Base-by-base conservation (phyloP, 2,797 vertebrate species). In the Glyptemys insculpta region DNA sequence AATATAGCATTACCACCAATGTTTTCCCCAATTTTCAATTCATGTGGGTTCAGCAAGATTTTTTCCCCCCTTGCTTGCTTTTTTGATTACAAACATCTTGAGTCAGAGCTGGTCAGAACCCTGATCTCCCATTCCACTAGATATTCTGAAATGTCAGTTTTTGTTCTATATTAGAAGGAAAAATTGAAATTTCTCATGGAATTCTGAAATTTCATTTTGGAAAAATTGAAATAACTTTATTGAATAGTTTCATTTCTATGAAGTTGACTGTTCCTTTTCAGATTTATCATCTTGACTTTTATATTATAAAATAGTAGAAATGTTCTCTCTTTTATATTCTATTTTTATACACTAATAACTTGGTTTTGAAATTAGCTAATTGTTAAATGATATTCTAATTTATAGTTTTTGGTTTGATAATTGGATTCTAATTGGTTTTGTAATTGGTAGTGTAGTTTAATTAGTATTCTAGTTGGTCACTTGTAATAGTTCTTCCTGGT, bases 21-120 rank as follows among this genome's bases (percentile, higher is more conserved):
- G 57, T 91, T 93, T 92, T 88, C 29, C 18, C 56, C 56, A 79
- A 56, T 56, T 86, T 85, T 49, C 44, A 18, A 29, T 68, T 47
- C 3, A 31, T 56, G 7, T 83, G 82, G 49, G 47, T 95, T 34
- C 62, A 88, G 44, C 83, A 6, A 31, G 81, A 89, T 34, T 88
- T 96, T 88, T n/a, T 44, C 79, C 82, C 79, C 59, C 25, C 53
- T 89, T 90, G 27, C 31, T 85, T 89, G 9, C 44, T 83, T 91
- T 85, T 94, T 91, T 85, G 0, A n/a, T 87, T 91, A 34, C 31
- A 94, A 90, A 88, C 79, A 49, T 85, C 6, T 14, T 88, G 44
- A 93, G 56, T 87, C 53, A 53, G 54, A 88, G 29, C 25, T 37
- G 87, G 31, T 72, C 19, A 91, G 53, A 88, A 57, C 9, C 19